Evolutionary conservation across 2,888 invertebrate genomes (phyloP).

Genomic region (Spisula solida): DNA sequence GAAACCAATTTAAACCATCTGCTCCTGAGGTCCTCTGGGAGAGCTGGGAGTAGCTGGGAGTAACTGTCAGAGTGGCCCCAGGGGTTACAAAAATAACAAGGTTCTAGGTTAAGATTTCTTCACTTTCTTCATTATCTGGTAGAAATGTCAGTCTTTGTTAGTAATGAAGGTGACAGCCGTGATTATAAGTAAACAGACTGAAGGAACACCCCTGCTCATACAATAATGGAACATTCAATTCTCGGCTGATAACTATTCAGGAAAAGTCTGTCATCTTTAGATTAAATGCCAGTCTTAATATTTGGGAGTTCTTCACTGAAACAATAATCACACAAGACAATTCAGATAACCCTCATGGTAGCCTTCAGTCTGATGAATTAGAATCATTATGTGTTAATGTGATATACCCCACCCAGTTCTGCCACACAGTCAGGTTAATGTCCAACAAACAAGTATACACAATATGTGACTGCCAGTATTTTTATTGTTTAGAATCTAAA

Average conservation of each 20-base stretch:
- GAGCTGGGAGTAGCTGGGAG: constrained; percentile 23
- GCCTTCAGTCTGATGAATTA: background rate
- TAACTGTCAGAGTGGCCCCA: constrained; percentile 15
- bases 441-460: no score
- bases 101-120: constrained; percentile 39
- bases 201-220: constrained; percentile 27
- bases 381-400: background rate
- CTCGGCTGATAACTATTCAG: background rate
- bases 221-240: background rate
- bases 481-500: no score
- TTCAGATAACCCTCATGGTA: constrained; percentile 9
- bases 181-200: constrained; percentile 44
- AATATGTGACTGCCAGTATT: no score
- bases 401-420: constrained; percentile 6
- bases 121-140: constrained; percentile 20
- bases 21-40: constrained; percentile 16
- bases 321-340: constrained; percentile 11
- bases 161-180: constrained; percentile 41
- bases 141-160: constrained; percentile 5
- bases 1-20: constrained; percentile 45
- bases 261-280: constrained; percentile 18
- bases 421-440: background rate
- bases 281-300: constrained; percentile 40
- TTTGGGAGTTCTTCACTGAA: constrained; percentile 1
- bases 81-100: constrained; percentile 50